Evolutionary conservation across 2,797 vertebrate species (phyloP).

Genomic region (Acrossocheilus fasciatus): DNA sequence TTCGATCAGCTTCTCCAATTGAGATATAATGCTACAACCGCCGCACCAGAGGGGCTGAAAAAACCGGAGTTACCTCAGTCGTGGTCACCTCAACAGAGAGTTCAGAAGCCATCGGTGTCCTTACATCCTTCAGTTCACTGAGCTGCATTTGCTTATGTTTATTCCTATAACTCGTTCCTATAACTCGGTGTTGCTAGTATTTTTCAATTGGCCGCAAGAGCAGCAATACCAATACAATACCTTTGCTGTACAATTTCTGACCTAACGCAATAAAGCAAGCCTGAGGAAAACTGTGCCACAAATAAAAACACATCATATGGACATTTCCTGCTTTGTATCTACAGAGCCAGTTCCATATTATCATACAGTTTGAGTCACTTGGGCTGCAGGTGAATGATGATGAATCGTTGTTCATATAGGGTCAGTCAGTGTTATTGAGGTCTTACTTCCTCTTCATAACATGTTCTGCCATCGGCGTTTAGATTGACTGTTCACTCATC

Average conservation of each 20-base stretch:
- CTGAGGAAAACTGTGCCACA: not conserved
- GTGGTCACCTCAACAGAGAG: constrained; percentile 25
- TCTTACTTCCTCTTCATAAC: constrained; percentile 39
- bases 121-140: not conserved
- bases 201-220: not conserved
- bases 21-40: constrained; percentile 19
- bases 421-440: constrained; percentile 40
- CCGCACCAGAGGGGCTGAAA: constrained; percentile 19
- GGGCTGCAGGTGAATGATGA: constrained; percentile 36
- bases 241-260: not conserved
- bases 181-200: not conserved
- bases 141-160: not conserved
- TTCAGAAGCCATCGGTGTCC: constrained; percentile 23
- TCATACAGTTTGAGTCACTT: constrained; percentile 24
- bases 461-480: constrained; percentile 24
- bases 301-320: constrained; percentile 1
- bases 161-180: not conserved
- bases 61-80: constrained; percentile 20
- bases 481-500: constrained; percentile 22
- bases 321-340: constrained; percentile 8
- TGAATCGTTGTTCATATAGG: constrained; percentile 3
- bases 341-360: not conserved
- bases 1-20: constrained; percentile 35
- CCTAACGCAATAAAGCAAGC: not conserved
- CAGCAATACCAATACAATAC: not conserved